Base-by-base conservation (phyloP, 2,888 invertebrate genomes). In the Seira musarum region DNA sequence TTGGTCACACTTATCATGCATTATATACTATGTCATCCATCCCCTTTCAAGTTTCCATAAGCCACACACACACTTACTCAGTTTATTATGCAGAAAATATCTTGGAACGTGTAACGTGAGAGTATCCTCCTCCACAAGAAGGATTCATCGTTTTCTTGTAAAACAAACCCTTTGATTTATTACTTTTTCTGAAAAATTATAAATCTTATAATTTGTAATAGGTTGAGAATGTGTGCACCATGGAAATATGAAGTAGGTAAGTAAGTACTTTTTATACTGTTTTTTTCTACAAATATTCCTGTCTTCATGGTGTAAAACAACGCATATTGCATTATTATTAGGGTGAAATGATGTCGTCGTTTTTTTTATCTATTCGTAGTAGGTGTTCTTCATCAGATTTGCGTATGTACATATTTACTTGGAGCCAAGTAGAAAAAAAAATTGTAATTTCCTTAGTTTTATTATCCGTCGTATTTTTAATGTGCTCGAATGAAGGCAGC, bases 21-120 rank as follows among this genome's bases (percentile, higher is more conserved):
- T 13, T 72, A 73, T 79, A 67, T 71, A 79, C 71, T 71, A 70
- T 78, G 78, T 78, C 78, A 78, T 78, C 79, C 79, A 72, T 73
- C 53, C 15, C 53, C n/a, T 53, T 79, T 72, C 79, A 79, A 72
- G 73, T 73, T 73, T 63, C 68, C 79, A 79, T 73, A 79, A 46
- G 79, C 79, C 79, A 79, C 79, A 79, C 79, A 77, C 70, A 30
- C 49, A 61, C 61, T 19, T 22, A 10, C 61, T 53, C 53, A 53
- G 53, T 53, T 6, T 15, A 30, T 30, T 5, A 30, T 30, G n/a
- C n/a, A n/a, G n/a, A n/a, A n/a, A n/a, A n/a, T n/a, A n/a, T n/a
- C n/a, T n/a, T n/a, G n/a, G n/a, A n/a, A n/a, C n/a, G n/a, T n/a
- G n/a, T 40, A 40, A 40, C 10, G 19, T 21, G 49, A 46, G 35